A percentile compares a stretch with the other conserved stretches of the same genome.
phyloP scores from a whole-genome alignment of 2,113 vertebrate species.

The Myiozetetes cayanensis region DNA sequence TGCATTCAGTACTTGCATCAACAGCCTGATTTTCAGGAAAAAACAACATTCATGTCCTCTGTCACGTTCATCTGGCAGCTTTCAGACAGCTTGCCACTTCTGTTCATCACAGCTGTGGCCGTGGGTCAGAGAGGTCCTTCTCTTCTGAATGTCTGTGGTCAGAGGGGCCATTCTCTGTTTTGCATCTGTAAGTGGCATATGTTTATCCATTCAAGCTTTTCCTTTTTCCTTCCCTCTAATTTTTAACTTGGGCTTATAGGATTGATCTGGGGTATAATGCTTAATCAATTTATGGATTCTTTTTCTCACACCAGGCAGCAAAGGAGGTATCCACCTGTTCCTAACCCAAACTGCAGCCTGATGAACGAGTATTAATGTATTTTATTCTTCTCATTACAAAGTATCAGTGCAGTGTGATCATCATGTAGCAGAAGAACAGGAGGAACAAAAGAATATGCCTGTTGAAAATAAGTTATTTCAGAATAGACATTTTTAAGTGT shows the following conservation, averaged over 20 bases:
- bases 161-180: background rate
- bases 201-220: background rate
- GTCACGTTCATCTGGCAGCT: background rate
- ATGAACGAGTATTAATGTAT: background rate
- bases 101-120: background rate
- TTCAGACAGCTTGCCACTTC: background rate
- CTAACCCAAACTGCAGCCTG: background rate
- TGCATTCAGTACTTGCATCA: background rate
- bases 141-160: background rate
- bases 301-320: accelerated
- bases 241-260: background rate
- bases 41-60: background rate
- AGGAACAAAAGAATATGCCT: background rate
- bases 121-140: background rate
- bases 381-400: background rate
- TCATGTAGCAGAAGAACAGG: background rate
- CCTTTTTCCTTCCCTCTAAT: background rate
- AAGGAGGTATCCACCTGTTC: background rate
- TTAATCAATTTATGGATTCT: background rate
- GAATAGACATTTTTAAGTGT: background rate
- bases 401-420: background rate
- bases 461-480: background rate
- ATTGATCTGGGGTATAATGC: background rate
- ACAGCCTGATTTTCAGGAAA: background rate
- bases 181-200: background rate